Conservation (phyloP, 2,888 invertebrate genomes). For the Pollenia labialis region DNA sequence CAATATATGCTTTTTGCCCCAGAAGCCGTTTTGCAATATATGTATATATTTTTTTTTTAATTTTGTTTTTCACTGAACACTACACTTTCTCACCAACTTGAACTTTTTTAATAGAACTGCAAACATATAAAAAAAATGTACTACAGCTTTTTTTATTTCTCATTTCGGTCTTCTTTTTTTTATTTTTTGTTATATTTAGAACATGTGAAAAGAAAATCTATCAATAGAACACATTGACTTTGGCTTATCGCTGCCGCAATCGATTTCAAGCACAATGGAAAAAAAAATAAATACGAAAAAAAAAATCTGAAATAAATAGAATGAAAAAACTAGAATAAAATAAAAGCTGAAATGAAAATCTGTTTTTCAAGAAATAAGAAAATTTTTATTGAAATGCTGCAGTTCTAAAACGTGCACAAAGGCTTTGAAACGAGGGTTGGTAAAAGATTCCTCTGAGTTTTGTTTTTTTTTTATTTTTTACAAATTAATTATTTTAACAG, state of each 20-base stretch:
- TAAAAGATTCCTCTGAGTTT: too few species aligned
- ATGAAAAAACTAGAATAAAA: background rate
- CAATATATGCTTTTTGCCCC: slow-evolving; percentile 51
- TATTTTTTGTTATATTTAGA: slow-evolving; percentile 32
- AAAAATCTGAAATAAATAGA: slow-evolving; percentile 26
- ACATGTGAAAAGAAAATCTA: slow-evolving; percentile 70
- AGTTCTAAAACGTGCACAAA: slow-evolving; percentile 1
- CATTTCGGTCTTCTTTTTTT: slow-evolving; percentile 26
- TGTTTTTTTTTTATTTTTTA: too few species aligned
- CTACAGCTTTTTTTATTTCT: slow-evolving; percentile 39
- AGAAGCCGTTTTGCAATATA: slow-evolving; percentile 11
- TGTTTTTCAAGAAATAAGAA: slow-evolving; percentile 37
- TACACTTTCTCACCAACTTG: slow-evolving; percentile 38
- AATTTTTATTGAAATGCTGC: slow-evolving; percentile 51
- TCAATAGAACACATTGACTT: slow-evolving; percentile 71
- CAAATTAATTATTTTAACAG: too few species aligned
- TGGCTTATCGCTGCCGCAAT: slow-evolving; percentile 72
- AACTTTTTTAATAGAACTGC: background rate
- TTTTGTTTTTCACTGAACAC: slow-evolving; percentile 41
- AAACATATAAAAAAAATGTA: slow-evolving; percentile 21
- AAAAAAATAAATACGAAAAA: slow-evolving; percentile 36
- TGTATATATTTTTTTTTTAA: background rate
- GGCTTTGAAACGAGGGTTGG: slow-evolving; percentile 14
- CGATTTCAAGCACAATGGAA: slow-evolving; percentile 64
- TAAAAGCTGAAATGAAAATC: slow-evolving; percentile 47